Percentiles rank a stretch among this genome's conserved stretches.
These are phyloP conservation scores for Delphinapterus leucas DNA, from an alignment of 2,113 vertebrate genomes.

Conservation along the genomic window DNA sequence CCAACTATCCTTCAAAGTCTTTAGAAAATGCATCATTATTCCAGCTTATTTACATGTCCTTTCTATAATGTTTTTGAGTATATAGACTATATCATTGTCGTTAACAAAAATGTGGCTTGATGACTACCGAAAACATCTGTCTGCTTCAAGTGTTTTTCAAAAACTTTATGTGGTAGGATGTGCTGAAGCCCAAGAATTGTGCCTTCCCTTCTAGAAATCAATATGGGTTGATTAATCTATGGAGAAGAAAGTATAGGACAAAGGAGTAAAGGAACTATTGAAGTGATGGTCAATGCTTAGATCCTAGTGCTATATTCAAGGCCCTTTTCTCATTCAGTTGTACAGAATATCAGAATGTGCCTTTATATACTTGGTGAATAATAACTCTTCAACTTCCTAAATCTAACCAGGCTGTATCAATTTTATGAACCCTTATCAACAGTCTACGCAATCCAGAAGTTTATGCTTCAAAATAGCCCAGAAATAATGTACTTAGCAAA, in stretches of 20 bases:
- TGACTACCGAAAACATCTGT: not conserved
- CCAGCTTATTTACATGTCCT: not conserved
- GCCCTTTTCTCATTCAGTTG: not conserved
- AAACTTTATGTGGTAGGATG: not conserved
- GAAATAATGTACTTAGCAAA: slow-evolving; percentile 26
- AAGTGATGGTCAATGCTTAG: not conserved
- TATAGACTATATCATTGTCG: not conserved
- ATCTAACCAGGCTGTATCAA: not conserved
- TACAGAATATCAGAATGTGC: not conserved
- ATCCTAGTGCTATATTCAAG: not conserved
- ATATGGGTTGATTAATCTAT: not conserved
- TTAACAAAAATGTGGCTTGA: not conserved
- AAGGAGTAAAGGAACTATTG: not conserved
- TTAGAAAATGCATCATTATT: slow-evolving; percentile 17
- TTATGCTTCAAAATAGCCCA: not conserved
- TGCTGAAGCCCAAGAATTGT: not conserved
- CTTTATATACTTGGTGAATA: not conserved
- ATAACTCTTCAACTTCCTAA: not conserved
- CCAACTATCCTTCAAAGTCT: not conserved
- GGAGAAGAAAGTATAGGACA: not conserved
- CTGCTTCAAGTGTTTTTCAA: not conserved
- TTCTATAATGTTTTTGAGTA: not conserved
- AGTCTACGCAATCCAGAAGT: not conserved
- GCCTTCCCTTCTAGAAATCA: not conserved
- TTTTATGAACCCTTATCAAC: not conserved